phyloP scores from a whole-genome alignment of 2,888 invertebrate species.

The Clanis bilineata region DNA sequence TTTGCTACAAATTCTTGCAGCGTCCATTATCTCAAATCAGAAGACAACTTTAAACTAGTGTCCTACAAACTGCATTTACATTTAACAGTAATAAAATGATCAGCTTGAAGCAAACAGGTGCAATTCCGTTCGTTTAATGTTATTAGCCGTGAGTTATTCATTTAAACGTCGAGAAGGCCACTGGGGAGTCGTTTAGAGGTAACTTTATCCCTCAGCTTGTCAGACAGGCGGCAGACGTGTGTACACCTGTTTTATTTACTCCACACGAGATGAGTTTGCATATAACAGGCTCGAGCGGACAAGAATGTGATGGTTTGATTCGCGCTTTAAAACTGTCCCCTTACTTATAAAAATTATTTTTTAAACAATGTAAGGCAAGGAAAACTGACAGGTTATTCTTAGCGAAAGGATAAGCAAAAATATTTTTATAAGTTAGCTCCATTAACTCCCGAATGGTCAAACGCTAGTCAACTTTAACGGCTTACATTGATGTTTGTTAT shows the following conservation, averaged over 20 bases:
- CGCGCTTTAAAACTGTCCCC: too few relatives aligned
- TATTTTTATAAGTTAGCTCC: too few relatives aligned
- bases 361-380: too few relatives aligned
- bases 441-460: too few relatives aligned
- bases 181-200: not conserved
- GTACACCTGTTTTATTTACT: not conserved
- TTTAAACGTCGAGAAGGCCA: not conserved
- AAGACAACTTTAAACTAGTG: not conserved
- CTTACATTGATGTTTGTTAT: too few relatives aligned
- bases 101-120: not conserved
- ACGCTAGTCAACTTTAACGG: too few relatives aligned
- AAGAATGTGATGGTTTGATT: too few relatives aligned
- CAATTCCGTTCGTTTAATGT: not conserved
- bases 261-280: not conserved
- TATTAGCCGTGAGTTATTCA: not conserved
- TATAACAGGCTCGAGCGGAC: too few relatives aligned
- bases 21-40: not conserved
- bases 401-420: too few relatives aligned
- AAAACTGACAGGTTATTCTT: too few relatives aligned
- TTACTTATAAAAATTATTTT: too few relatives aligned
- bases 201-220: constrained; percentile 17
- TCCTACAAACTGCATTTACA: not conserved
- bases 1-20: too few relatives aligned
- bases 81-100: not conserved
- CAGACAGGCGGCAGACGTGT: not conserved